Evolutionary conservation across 2,797 vertebrate genomes (phyloP), one percentile per base, ranked within the genome.

Genomic region (Picus viridis): DNA sequence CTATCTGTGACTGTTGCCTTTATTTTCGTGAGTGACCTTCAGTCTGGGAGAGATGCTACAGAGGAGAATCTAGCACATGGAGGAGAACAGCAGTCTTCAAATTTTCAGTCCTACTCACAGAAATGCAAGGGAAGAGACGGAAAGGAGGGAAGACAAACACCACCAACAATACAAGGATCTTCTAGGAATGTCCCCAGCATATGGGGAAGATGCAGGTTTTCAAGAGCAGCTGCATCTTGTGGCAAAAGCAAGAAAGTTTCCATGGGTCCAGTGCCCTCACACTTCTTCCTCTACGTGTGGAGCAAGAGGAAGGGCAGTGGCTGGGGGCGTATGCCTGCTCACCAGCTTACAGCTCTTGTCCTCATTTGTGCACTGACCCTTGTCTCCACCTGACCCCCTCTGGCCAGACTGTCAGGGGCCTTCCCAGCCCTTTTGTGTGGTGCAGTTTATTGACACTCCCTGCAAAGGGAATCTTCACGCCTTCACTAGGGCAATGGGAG

Each of bases 351-450:
- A 1, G 12, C 26, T 82, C 83, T 89, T 76, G 27, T 74, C 10
- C 14, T 75, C 23, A n/a, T 30, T 64, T 71, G 39, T 30, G 6
- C 7, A 3, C 34, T 75, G n/a, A 10, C 22, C 6, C 58, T 74
- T 32, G 15, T 41, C 51, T 39, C 67, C 0, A 0, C 9, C 29
- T 39, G 43, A 47, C 5, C 15, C 12, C 45, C 29, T 49, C 9
- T 19, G 24, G 18, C 10, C 61, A 10, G 49, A 11, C 62, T 41
- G 36, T 59, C 11, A 2, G 29, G n/a, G 56, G 5, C 12, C 1
- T 64, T 86, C 8, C 36, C 71, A 76, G 13, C 2, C 6, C 6
- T 81, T 83, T n/a, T 49, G 23, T 14, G 32, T 51, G 36, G 27
- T 29, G 29, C 10, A 30, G 8, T 12, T 27, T 9, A 26, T 18